These are phyloP conservation scores for Marmota flaviventris DNA, from an alignment of 2,113 vertebrate species.

Conservation along the genomic window DNA sequence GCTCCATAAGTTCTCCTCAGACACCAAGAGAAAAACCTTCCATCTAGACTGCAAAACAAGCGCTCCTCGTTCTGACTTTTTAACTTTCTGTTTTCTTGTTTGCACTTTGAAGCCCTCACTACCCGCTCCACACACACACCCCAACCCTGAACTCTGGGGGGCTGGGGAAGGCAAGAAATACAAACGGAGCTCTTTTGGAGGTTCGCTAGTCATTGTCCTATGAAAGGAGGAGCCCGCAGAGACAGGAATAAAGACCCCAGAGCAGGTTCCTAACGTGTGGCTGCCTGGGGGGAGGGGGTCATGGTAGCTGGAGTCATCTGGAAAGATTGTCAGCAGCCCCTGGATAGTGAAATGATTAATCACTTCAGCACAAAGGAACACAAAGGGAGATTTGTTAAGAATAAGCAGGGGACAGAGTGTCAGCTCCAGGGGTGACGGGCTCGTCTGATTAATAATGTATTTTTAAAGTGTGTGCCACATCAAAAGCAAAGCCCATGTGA, in stretches of 20 bases:
- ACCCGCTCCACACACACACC: not conserved
- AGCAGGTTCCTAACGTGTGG: conserved; percentile 79
- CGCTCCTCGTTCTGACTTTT: conserved; percentile 70
- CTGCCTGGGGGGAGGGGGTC: conserved; percentile 65
- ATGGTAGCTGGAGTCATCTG: conserved; percentile 82
- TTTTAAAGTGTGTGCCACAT: conserved; percentile 84
- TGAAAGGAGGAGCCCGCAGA: conserved; percentile 72
- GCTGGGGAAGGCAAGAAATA: conserved; percentile 65
- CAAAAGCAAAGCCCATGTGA: conserved; percentile 85
- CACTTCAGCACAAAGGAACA: conserved; percentile 84
- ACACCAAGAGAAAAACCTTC: conserved; percentile 50
- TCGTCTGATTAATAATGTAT: conserved; percentile 87
- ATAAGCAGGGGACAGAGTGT: conserved; percentile 84
- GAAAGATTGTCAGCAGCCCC: conserved; percentile 83
- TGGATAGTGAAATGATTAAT: conserved; percentile 86
- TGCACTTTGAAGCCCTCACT: conserved; percentile 2
- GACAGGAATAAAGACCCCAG: conserved; percentile 82
- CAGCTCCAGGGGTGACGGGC: conserved; percentile 83
- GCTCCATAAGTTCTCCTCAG: conserved; percentile 71
- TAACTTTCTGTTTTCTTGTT: conserved; percentile 68
- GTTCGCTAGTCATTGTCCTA: conserved; percentile 64
- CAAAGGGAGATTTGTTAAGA: conserved; percentile 87
- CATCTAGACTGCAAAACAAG: conserved; percentile 59
- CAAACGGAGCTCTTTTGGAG: conserved; percentile 67
- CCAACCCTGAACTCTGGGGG: conserved; percentile 17